Base-by-base conservation (phyloP, 2,797 vertebrate genomes). In the Aeoliscus strigatus region DNA sequence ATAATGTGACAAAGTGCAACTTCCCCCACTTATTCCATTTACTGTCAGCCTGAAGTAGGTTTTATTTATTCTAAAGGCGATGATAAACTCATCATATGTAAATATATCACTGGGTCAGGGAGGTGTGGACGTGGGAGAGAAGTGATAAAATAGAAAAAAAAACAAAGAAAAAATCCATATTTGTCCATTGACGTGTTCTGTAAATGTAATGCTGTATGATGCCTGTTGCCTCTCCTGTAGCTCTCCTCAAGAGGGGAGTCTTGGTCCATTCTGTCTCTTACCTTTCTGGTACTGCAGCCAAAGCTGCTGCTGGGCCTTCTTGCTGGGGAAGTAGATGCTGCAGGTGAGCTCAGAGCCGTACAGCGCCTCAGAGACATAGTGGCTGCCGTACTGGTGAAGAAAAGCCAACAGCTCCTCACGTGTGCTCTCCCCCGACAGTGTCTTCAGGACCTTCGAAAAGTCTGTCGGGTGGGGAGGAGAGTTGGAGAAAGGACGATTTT, bases 201-300 rank as follows among this genome's bases (percentile, higher is more conserved):
- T n/a, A n/a, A n/a, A n/a, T n/a, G n/a, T n/a, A n/a, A n/a, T n/a
- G n/a, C n/a, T n/a, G n/a, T n/a, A n/a, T n/a, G n/a, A n/a, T n/a
- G n/a, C n/a, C 32, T 44, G 32, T 17, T 51, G 43, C 18, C 18
- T 21, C 3, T 6, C 18, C 18, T 3, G 18, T 6, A 21, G n/a
- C n/a, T n/a, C n/a, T 21, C 18, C 18, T 6, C 18, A 21, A 9
- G 12, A 25, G 11, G 8, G n/a, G 5, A 8, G 5, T 29, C 26
- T 51, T 12, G 3, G 15, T 29, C 34, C 14, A 14, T 28, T 15
- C 9, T n/a, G 15, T 1, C 13, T 5, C 75, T 79, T 57, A 98
- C 96, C 96, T 95, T 98, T 99, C 88, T 99, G 96, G 62, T 99
- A 99, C 88, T 99, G 96, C 15, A 97, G 88, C 96, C 96, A 99